phyloP scores from a whole-genome alignment of 2,113 vertebrate genomes.

The Saimiri boliviensis region DNA sequence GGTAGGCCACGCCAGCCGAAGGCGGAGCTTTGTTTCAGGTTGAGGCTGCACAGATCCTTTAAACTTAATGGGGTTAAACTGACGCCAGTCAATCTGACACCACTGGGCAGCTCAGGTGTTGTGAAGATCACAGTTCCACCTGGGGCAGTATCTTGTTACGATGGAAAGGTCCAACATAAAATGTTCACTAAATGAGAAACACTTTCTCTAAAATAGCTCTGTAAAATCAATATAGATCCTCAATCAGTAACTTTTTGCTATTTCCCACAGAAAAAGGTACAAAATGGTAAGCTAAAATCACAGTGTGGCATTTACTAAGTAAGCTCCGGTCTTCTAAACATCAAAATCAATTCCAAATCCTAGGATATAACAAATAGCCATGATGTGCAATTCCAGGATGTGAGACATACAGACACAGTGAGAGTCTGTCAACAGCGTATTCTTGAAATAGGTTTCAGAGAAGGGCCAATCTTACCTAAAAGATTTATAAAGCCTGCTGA shows the following conservation, averaged over 20 bases:
- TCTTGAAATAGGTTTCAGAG: not conserved
- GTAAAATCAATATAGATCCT: not conserved
- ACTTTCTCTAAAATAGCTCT: not conserved
- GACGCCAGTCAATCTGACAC: not conserved
- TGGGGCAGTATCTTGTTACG: not conserved
- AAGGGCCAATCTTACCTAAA: not conserved
- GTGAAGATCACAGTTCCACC: not conserved
- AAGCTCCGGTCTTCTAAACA: not conserved
- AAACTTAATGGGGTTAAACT: not conserved
- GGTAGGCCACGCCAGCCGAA: not conserved
- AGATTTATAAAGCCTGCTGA: not conserved
- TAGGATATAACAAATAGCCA: not conserved
- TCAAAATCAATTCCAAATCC: not conserved
- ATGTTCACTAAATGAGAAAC: not conserved
- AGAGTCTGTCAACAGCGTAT: not conserved
- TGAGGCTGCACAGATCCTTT: not conserved
- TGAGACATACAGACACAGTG: accelerated
- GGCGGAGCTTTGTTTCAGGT: not conserved
- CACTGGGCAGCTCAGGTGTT: not conserved
- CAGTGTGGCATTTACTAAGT: not conserved
- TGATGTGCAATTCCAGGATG: not conserved
- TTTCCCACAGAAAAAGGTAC: not conserved
- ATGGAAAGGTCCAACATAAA: not conserved
- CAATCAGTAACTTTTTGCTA: not conserved
- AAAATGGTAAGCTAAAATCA: not conserved